A percentile compares a stretch with the other conserved stretches of the same genome.
Evolutionary conservation across 1,140 invertebrate genomes (phyloP).

Genomic region (Anoplophora glabripennis): DNA sequence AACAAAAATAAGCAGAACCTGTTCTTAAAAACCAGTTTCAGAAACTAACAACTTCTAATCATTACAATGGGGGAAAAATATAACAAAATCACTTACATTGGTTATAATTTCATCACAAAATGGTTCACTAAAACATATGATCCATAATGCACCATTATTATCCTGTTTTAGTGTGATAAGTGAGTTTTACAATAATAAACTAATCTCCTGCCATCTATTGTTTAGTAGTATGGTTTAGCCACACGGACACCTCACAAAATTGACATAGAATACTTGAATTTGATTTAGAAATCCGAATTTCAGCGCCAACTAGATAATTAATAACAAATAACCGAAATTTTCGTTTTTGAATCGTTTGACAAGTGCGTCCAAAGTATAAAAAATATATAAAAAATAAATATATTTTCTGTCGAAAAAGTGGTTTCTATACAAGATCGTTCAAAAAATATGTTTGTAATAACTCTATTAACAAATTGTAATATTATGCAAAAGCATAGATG

Average conservation of each 20-base stretch:
- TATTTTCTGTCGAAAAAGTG: too few species aligned
- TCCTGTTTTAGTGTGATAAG: constrained; percentile 31
- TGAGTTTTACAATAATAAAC: constrained; percentile 34
- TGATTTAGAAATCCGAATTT: too few species aligned
- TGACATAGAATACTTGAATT: too few species aligned
- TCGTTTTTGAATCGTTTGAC: too few species aligned
- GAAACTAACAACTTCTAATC: too few species aligned
- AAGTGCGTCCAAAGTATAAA: too few species aligned
- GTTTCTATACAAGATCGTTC: too few species aligned
- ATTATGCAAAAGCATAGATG: neutral
- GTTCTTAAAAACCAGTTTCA: constrained; percentile 13
- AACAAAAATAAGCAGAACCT: constrained; percentile 10
- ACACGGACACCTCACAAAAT: neutral
- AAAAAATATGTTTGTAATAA: too few species aligned
- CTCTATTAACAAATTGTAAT: neutral
- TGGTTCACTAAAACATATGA: constrained; percentile 36
- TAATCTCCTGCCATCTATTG: constrained; percentile 8
- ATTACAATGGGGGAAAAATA: neutral
- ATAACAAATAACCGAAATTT: too few species aligned
- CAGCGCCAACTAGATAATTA: too few species aligned
- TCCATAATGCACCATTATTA: constrained; percentile 39
- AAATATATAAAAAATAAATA: too few species aligned
- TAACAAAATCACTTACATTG: constrained; percentile 23
- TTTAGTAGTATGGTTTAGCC: neutral
- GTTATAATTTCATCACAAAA: constrained; percentile 19